Evolutionary conservation across 2,113 vertebrate genomes (phyloP), one percentile per base, ranked within the genome.

Genomic region (Empidonax alnorum): DNA sequence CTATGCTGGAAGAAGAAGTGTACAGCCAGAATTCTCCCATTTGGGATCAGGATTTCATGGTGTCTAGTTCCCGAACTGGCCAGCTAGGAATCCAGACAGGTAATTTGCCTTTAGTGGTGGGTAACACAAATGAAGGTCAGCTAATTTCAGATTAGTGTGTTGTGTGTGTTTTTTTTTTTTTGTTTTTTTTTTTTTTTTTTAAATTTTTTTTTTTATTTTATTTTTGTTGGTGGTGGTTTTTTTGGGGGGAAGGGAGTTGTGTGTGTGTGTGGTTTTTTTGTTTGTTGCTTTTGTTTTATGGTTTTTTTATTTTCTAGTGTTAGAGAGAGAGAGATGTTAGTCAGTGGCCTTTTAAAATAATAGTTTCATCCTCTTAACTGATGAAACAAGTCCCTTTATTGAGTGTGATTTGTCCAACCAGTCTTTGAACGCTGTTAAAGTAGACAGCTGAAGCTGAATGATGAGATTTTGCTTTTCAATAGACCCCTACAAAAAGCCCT

Each of bases 1-100:
- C 99, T 7, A 99, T 99, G 99, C 96, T 99, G 96, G 99, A 99
- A 96, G 99, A 99, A 98, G 99, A 99, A 97, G 99, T 99, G 50
- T 99, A 99, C 96, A 99, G 99, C 97, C 98, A 98, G 89, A 99
- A 98, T 94, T 99, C 99, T 94, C 99, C 99, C 9, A 99, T 99
- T 96, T 99, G 99, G 99, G 99, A 98, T 97, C 98, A 98, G 94
- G 99, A 99, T 97, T 99, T 99, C 93, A 97, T 98, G 96, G 98
- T 98, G 75, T 98, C 98, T 52, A 98, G 97, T 84, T 98, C 98
- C 31, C 97, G 97, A 90, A 98, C 97, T 91, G 98, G 98, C 86
- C 98, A 99, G 95, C 98, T 99, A 89, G 98, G 99, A 89, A 98
- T 98, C 84, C 98, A 98, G 96, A 98, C 98, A 98, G 99, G 99